Percentiles rank a stretch among this genome's conserved stretches.
These are phyloP conservation scores for Magallana angulata DNA, from an alignment of 1,140 invertebrate species.

Conservation along the genomic window DNA sequence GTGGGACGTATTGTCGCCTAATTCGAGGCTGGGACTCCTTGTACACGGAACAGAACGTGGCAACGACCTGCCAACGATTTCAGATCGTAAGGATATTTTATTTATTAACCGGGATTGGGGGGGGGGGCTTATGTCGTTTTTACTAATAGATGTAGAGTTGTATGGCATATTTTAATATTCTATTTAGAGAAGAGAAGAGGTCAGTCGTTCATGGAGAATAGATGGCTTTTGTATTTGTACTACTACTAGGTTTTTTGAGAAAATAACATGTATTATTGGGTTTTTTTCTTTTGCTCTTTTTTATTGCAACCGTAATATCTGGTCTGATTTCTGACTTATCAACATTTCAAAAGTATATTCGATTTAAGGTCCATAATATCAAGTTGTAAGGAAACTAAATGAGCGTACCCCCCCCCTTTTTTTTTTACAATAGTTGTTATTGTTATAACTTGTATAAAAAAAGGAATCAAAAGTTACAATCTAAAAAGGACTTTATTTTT, in stretches of 20 bases:
- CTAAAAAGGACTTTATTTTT: no score
- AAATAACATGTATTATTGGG: neutral
- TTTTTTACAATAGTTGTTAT: no score
- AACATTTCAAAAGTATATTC: no score
- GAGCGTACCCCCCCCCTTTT: no score
- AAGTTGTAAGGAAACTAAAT: no score
- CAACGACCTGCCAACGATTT: neutral
- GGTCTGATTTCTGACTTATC: no score
- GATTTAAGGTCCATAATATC: no score
- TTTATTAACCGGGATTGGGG: no score
- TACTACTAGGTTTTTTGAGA: neutral
- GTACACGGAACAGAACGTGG: neutral
- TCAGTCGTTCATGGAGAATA: no score
- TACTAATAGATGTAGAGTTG: neutral
- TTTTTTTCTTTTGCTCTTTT: neutral
- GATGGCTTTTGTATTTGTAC: neutral
- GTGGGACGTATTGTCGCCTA: neutral
- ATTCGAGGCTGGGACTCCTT: neutral
- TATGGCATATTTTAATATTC: neutral
- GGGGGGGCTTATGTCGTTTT: no score
- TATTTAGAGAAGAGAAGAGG: neutral
- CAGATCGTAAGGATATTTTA: neutral
- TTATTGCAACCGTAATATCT: neutral
- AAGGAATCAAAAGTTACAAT: no score
- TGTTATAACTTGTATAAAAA: no score